Evolutionary conservation across 2,797 vertebrate genomes (phyloP).

Genomic region (Eurystomus glaucurus): DNA sequence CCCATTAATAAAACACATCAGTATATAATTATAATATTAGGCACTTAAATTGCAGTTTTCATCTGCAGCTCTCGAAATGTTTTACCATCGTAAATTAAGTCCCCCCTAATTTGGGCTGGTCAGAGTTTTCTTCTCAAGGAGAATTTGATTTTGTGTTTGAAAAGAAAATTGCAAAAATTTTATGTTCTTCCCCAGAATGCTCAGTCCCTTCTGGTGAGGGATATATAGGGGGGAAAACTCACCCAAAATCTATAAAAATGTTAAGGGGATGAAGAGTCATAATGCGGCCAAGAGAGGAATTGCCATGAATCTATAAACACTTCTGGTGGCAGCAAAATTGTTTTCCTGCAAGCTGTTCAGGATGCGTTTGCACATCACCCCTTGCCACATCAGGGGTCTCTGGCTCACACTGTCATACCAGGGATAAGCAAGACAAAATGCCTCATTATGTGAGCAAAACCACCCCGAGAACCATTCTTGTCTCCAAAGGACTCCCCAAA

Average conservation of each 20-base stretch:
- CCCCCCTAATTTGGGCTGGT: conserved; percentile 6
- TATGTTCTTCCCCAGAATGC: neutral
- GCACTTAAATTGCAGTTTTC: conserved; percentile 74
- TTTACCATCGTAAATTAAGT: conserved; percentile 44
- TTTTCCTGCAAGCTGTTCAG: rapidly evolving
- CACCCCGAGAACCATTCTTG: rapidly evolving
- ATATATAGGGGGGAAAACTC: rapidly evolving
- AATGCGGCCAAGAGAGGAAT: neutral
- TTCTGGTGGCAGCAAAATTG: neutral
- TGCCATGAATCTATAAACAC: neutral
- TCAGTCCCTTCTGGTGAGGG: neutral
- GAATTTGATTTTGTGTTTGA: neutral
- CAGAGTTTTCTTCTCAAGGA: neutral
- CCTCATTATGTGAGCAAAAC: neutral
- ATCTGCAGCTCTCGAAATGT: conserved; percentile 49
- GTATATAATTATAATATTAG: conserved; percentile 68
- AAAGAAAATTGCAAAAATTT: rapidly evolving
- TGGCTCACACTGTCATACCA: rapidly evolving
- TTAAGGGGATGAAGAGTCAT: neutral
- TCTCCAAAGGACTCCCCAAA: neutral
- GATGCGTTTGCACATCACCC: neutral
- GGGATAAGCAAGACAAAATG: neutral
- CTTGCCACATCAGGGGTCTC: rapidly evolving
- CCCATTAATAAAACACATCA: conserved; percentile 70
- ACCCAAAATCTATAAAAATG: neutral